These are phyloP conservation scores for Myrmecophaga tridactyla DNA, from an alignment of 2,113 vertebrate species.

Conservation along the genomic window DNA sequence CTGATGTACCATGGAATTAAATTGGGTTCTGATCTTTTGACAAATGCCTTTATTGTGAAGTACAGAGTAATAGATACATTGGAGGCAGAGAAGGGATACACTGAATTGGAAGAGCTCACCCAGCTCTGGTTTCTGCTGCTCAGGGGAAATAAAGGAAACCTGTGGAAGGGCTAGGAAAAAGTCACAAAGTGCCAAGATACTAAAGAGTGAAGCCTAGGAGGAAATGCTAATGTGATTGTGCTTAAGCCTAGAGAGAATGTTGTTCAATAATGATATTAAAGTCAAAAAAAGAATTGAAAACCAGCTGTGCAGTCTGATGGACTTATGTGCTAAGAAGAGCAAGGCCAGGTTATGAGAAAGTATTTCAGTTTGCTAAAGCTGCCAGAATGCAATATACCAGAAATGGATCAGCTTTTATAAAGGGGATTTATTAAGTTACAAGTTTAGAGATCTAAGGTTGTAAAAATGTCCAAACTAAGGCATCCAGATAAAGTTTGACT, in stretches of 20 bases:
- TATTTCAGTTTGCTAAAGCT: too few relatives aligned
- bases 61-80: background rate
- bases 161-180: background rate
- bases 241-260: background rate
- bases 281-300: background rate
- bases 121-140: background rate
- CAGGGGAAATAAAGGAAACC: background rate
- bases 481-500: too few relatives aligned
- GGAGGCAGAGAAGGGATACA: background rate
- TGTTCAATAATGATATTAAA: background rate
- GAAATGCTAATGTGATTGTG: background rate
- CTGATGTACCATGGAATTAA: background rate
- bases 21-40: background rate
- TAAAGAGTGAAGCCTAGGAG: background rate
- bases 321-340: too few relatives aligned
- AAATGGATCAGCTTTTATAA: too few relatives aligned
- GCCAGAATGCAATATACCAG: too few relatives aligned
- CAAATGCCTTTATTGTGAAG: background rate
- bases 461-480: too few relatives aligned
- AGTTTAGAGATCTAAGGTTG: too few relatives aligned
- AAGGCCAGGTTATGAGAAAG: too few relatives aligned
- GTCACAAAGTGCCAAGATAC: too few relatives aligned
- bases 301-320: fast-evolving
- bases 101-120: background rate
- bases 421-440: too few relatives aligned